phyloP scores from a whole-genome alignment of 2,113 vertebrate species.

The Phasianus colchicus region DNA sequence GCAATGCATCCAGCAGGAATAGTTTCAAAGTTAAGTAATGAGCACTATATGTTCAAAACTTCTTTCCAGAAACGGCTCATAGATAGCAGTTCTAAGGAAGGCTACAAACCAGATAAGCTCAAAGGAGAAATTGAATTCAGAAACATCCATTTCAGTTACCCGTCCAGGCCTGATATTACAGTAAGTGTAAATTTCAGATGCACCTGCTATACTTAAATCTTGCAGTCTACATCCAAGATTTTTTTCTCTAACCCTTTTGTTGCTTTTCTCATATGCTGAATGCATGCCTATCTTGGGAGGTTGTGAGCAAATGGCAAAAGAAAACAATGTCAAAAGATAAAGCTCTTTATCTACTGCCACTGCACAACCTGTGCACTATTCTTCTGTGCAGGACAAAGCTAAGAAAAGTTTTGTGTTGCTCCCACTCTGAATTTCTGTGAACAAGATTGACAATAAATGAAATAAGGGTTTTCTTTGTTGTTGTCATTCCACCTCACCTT shows the following conservation, averaged over 20 bases:
- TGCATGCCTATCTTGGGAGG: background rate
- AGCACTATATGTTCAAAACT: background rate
- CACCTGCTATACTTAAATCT: background rate
- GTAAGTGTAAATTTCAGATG: constrained; percentile 57
- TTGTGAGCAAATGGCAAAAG: background rate
- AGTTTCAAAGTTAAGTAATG: background rate
- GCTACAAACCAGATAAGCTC: constrained; percentile 83
- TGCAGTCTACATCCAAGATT: fast-evolving
- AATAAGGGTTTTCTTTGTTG: background rate
- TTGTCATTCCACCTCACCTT: background rate
- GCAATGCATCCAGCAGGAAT: background rate
- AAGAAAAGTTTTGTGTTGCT: background rate
- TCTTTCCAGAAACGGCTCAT: constrained; percentile 77
- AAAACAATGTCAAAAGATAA: background rate
- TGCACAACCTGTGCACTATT: background rate
- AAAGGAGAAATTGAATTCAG: constrained; percentile 85
- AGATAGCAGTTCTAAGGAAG: constrained; percentile 83
- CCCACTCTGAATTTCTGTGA: background rate
- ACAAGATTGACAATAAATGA: background rate
- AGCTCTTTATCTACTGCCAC: background rate
- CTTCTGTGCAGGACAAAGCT: background rate
- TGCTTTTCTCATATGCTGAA: background rate
- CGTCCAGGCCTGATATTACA: constrained; percentile 81
- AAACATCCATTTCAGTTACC: constrained; percentile 86
- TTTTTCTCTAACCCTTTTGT: background rate